phyloP scores from a whole-genome alignment of 1,140 invertebrate genomes.

The Drosophila lini region DNA sequence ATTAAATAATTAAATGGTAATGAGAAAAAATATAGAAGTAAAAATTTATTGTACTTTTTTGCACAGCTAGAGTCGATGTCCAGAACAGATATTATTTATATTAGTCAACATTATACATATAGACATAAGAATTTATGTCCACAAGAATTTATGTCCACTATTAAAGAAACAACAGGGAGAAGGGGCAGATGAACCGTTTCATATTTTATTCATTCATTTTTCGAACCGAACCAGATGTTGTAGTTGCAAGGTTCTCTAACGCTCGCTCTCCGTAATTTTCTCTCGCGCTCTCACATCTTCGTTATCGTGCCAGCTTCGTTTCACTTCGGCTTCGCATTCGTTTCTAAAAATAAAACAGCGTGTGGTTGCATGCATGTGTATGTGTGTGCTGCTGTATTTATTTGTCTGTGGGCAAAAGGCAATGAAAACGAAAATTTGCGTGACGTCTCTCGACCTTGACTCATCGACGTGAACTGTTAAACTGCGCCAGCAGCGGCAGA shows the following conservation, averaged over 20 bases:
- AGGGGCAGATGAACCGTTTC: constrained; percentile 13
- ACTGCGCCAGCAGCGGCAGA: constrained; percentile 55
- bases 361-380: constrained; percentile 33
- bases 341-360: constrained; percentile 75
- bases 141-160: background rate
- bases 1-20: no score
- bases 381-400: constrained; percentile 41
- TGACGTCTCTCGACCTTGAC: constrained; percentile 84
- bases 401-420: constrained; percentile 72
- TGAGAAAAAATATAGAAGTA: no score
- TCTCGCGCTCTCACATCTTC: constrained; percentile 24
- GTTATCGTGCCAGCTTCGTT: constrained; percentile 30
- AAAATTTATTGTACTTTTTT: no score
- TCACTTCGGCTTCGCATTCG: constrained; percentile 55
- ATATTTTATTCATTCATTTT: constrained; percentile 42
- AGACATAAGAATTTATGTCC: no score
- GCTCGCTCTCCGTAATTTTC: constrained; percentile 22
- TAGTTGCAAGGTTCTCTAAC: constrained; percentile 5
- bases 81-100: no score
- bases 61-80: no score
- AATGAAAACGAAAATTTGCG: constrained; percentile 84
- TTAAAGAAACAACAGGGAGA: constrained; percentile 21
- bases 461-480: constrained; percentile 84
- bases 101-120: no score
- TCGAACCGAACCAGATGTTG: constrained; percentile 28